Evolutionary conservation across 2,797 vertebrate species (phyloP), one percentile per base, ranked within the genome.

Genomic region (Chelon labrosus): DNA sequence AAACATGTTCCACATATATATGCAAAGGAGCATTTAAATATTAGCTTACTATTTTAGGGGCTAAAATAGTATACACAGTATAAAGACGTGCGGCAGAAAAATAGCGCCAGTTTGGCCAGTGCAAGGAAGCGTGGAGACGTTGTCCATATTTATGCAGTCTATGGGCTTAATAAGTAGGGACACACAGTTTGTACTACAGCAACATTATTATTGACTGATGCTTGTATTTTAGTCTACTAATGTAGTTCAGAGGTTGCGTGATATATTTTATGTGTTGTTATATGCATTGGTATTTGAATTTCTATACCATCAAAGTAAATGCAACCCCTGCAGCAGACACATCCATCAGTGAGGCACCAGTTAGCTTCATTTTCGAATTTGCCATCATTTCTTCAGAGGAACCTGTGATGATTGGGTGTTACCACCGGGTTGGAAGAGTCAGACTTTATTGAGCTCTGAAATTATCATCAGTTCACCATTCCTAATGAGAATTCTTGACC

Each of bases 21-120:
- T 58, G 12, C 38, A 59, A 13, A 57, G 25, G 47, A 70, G 19
- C 25, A 19, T 77, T 66, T 55, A 65, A 25, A 22, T 6, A 62
- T 55, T 5, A 10, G 51, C 65, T 11, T 37, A 31, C 10, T 57
- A 22, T 65, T 61, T 47, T 0, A 59, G 38, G 22, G 22, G 22
- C 22, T 22, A 22, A 27, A 1, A 27, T 3, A 27, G 3, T 27
- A 27, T 27, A 27, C 25, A 27, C 25, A 27, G 25, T 27, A 27
- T 3, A 27, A 27, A 27, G 4, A 27, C 4, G n/a, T n/a, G n/a
- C n/a, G n/a, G n/a, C n/a, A n/a, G n/a, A 3, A 22, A 22, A 22
- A 22, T 22, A 22, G 22, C 3, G 25, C 0, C 25, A 27, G 25
- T 27, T 27, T 27, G 25, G 25, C 25, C 25, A 3, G 4, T 27